Evolutionary conservation across 1,140 invertebrate species (phyloP).

Genomic region (Hylyphantes graminicola): DNA sequence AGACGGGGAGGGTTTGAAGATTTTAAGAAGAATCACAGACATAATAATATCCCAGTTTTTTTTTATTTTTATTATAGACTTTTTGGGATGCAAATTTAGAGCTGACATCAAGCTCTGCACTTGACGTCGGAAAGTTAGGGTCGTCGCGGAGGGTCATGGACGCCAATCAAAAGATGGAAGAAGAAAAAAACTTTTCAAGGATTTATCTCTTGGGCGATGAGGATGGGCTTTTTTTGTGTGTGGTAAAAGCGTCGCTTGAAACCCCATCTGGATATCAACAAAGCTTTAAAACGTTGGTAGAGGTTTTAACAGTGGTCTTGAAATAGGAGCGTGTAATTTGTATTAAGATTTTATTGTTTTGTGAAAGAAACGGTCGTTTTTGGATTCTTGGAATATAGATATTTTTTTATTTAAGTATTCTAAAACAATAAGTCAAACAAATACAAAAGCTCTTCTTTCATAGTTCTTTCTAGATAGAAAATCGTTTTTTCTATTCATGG

Average conservation of each 20-base stretch:
- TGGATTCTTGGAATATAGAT: too few species aligned
- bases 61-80: not conserved
- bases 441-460: too few species aligned
- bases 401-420: too few species aligned
- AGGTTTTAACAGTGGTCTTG: too few species aligned
- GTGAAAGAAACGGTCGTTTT: too few species aligned
- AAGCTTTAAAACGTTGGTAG: not conserved
- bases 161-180: constrained; percentile 5
- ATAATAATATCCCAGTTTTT: not conserved
- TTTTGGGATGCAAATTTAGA: constrained; percentile 53
- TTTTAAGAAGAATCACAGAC: constrained; percentile 3
- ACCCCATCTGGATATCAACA: not conserved
- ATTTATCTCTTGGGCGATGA: constrained; percentile 20
- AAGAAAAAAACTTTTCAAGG: constrained; percentile 12
- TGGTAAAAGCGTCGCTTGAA: not conserved
- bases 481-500: too few species aligned
- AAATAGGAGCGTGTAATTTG: too few species aligned
- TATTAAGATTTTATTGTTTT: too few species aligned
- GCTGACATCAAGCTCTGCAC: constrained; percentile 42
- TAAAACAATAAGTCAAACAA: too few species aligned
- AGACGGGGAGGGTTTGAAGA: constrained; percentile 53
- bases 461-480: too few species aligned
- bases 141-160: constrained; percentile 30
- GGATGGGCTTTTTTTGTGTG: constrained; percentile 5
- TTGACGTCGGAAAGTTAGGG: constrained; percentile 35